A percentile compares a stretch with the other conserved stretches of the same genome.
Evolutionary conservation across 2,113 vertebrate species (phyloP).

Genomic region (Vulpes vulpes): DNA sequence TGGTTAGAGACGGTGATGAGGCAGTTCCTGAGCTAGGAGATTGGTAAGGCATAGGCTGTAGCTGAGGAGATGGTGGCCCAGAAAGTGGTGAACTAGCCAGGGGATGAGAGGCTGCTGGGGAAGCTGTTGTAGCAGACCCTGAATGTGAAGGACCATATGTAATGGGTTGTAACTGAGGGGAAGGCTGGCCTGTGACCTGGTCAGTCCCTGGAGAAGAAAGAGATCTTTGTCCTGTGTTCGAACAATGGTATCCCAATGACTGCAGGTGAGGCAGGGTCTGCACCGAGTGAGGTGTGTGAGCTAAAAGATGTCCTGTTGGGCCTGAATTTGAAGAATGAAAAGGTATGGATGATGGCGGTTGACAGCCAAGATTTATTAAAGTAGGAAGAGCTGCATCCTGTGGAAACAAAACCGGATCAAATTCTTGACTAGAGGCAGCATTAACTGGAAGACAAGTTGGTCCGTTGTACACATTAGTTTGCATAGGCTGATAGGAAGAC

Average conservation of each 20-base stretch:
- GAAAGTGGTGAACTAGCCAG: constrained; percentile 94
- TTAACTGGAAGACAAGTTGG: constrained; percentile 93
- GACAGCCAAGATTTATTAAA: constrained; percentile 92
- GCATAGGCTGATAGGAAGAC: constrained; percentile 94
- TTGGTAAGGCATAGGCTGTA: constrained; percentile 95
- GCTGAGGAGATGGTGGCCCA: constrained; percentile 95
- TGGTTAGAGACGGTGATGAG: constrained; percentile 90
- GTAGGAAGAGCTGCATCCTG: constrained; percentile 90
- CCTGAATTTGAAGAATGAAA: constrained; percentile 92
- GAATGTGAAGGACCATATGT: constrained; percentile 92
- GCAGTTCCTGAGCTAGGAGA: constrained; percentile 92
- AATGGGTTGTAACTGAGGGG: constrained; percentile 93
- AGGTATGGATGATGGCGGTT: constrained; percentile 89
- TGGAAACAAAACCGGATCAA: constrained; percentile 94
- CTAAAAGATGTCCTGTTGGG: constrained; percentile 90
- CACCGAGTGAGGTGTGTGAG: constrained; percentile 88
- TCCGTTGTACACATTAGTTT: constrained; percentile 93
- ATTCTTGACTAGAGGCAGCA: constrained; percentile 91
- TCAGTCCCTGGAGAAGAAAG: constrained; percentile 87
- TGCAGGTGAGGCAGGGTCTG: constrained; percentile 91
- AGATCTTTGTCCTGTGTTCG: constrained; percentile 88
- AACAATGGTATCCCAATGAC: constrained; percentile 91
- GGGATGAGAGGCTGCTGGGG: constrained; percentile 90
- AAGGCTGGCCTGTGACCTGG: constrained; percentile 90
- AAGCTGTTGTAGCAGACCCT: constrained; percentile 92